Evolutionary conservation across 1,140 invertebrate genomes (phyloP).

Genomic region (Plectrocnemia conspersa): DNA sequence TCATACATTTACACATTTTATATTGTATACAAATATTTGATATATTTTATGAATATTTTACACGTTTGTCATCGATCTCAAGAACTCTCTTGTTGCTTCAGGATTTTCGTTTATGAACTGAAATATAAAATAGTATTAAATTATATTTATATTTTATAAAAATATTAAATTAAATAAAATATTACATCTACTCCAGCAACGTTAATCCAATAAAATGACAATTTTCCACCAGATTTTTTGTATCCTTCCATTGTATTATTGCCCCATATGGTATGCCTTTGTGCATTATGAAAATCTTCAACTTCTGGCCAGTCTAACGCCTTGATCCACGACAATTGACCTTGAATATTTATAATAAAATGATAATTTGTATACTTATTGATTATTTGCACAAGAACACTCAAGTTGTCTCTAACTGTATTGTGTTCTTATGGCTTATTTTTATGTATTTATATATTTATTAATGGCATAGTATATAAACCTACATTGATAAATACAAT

Average conservation of each 20-base stretch:
- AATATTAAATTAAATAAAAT: not conserved
- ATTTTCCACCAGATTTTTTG: constrained; percentile 59
- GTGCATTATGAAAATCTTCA: constrained; percentile 49
- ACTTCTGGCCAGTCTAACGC: constrained; percentile 59
- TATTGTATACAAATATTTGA: not conserved
- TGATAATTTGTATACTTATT: no score
- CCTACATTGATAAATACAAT: no score
- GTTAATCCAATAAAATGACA: constrained; percentile 71
- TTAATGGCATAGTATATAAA: no score
- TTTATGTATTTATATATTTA: no score
- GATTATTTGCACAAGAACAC: no score
- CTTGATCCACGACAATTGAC: constrained; percentile 60
- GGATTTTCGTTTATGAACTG: constrained; percentile 63
- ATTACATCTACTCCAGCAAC: constrained; percentile 65
- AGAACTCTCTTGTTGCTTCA: constrained; percentile 49
- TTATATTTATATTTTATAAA: constrained; percentile 6
- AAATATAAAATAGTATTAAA: constrained; percentile 27
- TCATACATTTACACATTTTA: no score
- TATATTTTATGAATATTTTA: not conserved
- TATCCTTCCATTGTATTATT: constrained; percentile 62
- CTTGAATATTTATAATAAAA: not conserved
- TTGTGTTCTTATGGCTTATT: not conserved
- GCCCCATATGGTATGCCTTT: constrained; percentile 54
- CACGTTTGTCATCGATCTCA: constrained; percentile 55
- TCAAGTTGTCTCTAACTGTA: constrained; percentile 73